Evolutionary conservation across 1,140 invertebrate genomes (phyloP).

Genomic region (Eupeodes corollae): DNA sequence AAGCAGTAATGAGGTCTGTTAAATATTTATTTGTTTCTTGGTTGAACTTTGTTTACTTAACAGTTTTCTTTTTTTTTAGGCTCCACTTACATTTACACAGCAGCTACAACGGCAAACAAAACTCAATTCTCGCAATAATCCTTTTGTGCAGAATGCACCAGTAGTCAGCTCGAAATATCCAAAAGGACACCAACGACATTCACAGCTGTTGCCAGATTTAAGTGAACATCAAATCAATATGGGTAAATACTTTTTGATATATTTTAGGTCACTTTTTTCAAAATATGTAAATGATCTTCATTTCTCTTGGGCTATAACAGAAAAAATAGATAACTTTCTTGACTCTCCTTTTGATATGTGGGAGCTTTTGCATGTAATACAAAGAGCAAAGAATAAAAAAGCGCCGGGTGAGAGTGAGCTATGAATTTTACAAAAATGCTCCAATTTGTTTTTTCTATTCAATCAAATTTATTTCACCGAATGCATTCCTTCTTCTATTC

Average conservation of each 20-base stretch:
- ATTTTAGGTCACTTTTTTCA: no score
- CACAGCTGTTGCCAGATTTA: slow-evolving; percentile 33
- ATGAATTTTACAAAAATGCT: no score
- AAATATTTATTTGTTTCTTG: slow-evolving; percentile 4
- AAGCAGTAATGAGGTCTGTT: slow-evolving; percentile 36
- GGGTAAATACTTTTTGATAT: slow-evolving; percentile 1
- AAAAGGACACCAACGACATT: slow-evolving; percentile 42
- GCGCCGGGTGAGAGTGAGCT: no score
- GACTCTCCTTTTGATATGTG: no score
- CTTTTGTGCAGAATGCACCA: slow-evolving; percentile 16
- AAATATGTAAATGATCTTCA: no score
- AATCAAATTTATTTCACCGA: no score
- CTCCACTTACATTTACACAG: slow-evolving; percentile 58
- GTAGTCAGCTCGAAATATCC: slow-evolving; percentile 40
- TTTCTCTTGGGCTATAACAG: no score
- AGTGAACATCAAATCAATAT: slow-evolving; percentile 31
- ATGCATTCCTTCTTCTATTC: no score
- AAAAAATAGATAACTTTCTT: no score
- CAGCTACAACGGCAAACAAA: slow-evolving; percentile 51
- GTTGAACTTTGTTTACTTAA: slow-evolving; percentile 2
- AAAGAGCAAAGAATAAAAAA: no score
- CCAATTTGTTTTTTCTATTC: no score
- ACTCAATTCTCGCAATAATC: slow-evolving; percentile 33
- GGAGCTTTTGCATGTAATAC: no score
- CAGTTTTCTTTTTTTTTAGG: slow-evolving; percentile 13